A percentile compares a stretch with the other conserved stretches of the same genome.
phyloP scores from a whole-genome alignment of 2,888 invertebrate species.

The Sesia apiformis region DNA sequence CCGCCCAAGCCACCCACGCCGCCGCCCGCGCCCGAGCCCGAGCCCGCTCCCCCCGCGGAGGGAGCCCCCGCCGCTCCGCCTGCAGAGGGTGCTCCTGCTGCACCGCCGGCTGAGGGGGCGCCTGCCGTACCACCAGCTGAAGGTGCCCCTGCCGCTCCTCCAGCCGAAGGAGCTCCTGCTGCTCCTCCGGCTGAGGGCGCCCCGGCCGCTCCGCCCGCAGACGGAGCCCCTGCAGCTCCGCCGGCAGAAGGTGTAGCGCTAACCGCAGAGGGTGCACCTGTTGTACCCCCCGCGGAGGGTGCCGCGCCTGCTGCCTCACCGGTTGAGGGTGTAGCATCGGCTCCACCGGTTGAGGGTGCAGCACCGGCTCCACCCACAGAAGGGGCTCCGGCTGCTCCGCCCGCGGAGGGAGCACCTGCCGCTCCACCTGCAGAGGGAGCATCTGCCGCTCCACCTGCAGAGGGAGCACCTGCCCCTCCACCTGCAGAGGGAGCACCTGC shows the following conservation, averaged over 20 bases:
- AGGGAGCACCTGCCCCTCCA: constrained; percentile 24
- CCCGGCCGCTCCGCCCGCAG: constrained; percentile 19
- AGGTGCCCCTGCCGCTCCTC: constrained; percentile 26
- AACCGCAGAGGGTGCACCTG: constrained; percentile 17
- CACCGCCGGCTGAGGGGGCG: constrained; percentile 22
- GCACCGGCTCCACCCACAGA: constrained; percentile 26
- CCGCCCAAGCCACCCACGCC: constrained; percentile 22
- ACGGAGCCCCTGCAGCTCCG: constrained; percentile 19
- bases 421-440: constrained; percentile 19
- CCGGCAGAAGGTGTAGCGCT: constrained; percentile 21
- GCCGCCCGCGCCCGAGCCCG: constrained; percentile 29
- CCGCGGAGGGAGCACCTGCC: constrained; percentile 21
- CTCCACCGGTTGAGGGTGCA: constrained; percentile 20
- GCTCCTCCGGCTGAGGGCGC: constrained; percentile 28
- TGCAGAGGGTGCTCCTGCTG: constrained; percentile 21
- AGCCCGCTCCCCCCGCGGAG: constrained; percentile 27
- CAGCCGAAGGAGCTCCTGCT: constrained; percentile 18
- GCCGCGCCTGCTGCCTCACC: constrained; percentile 19
- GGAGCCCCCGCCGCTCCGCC: constrained; percentile 28
- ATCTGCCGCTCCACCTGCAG: constrained; percentile 33
- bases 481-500: constrained; percentile 15
- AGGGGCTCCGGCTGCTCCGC: constrained; percentile 24
- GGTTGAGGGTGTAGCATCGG: constrained; percentile 29
- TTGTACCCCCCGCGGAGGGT: constrained; percentile 32
- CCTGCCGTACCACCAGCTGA: constrained; percentile 23